Conservation (phyloP, 2,888 invertebrate genomes). For the Conistra vaccinii region DNA sequence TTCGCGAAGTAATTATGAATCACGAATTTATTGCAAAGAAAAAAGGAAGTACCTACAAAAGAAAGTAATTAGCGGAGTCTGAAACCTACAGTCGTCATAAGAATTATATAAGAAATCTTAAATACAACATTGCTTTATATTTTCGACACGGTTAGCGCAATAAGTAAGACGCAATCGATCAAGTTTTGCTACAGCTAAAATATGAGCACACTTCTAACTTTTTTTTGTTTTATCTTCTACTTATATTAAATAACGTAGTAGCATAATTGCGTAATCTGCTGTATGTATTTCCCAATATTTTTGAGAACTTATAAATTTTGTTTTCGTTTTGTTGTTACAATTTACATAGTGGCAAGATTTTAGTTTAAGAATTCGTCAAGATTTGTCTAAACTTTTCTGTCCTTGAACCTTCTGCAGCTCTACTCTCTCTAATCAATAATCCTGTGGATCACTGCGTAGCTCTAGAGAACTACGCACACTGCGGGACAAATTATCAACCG, state of each 20-base stretch:
- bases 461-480: neutral
- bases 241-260: slow-evolving; percentile 24
- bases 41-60: slow-evolving; percentile 14
- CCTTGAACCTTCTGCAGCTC: neutral
- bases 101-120: slow-evolving; percentile 58
- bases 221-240: slow-evolving; percentile 22
- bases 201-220: slow-evolving; percentile 35
- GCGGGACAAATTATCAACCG: neutral
- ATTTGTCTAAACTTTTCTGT: neutral
- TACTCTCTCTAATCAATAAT: neutral
- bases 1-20: slow-evolving; percentile 32
- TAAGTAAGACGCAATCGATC: slow-evolving; percentile 60
- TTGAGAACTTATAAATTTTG: neutral
- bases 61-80: slow-evolving; percentile 27
- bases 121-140: slow-evolving; percentile 61
- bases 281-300: slow-evolving; percentile 15
- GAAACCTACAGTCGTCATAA: slow-evolving; percentile 27
- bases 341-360: neutral
- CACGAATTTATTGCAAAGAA: slow-evolving; percentile 16
- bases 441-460: neutral
- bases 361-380: neutral
- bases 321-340: neutral
- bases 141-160: slow-evolving; percentile 61
- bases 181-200: slow-evolving; percentile 30
- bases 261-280: slow-evolving; percentile 17